Base-by-base conservation (phyloP, 2,797 vertebrate species). In the Melanotaenia pygmaea region DNA sequence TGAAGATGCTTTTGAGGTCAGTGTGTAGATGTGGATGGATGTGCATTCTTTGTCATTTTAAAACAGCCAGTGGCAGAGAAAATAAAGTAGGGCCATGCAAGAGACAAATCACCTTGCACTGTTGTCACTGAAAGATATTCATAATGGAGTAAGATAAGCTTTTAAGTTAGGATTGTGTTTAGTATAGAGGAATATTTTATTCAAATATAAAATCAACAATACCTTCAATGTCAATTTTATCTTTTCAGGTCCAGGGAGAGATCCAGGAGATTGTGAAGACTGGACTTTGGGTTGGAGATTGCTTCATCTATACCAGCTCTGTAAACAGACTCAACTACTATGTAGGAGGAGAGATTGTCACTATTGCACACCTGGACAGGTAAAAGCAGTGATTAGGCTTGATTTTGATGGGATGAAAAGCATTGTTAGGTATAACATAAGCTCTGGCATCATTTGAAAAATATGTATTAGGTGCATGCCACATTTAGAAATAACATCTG, bases 301-400 rank as follows among this genome's bases (percentile, higher is more conserved):
- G 98, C 88, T 99, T 99, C 88, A 99, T 99, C 92, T 99, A 99
- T 90, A 99, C 98, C 85, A 99, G 97, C 93, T 99, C 98, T 77
- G 98, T 99, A 80, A 99, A 99, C 94, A 96, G 98, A 85, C 95
- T 99, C 73, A 99, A 99, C 92, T 99, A 99, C 84, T 99, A 96
- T 0, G 98, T 99, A 6, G 98, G 98, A 87, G 98, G 98, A 92
- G 98, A 99, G 91, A 99, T 99, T 60, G 98, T 99, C 87, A 99
- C 98, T 26, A 99, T 99, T 85, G 98, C 98, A 86, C 98, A 99
- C 69, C 91, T 99, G 86, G 98, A 99, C 94, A 97, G 98, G 98
- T 99, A 80, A 56, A 70, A 70, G 20, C 8, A 38, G 12, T 40
- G 18, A 4, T 62, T 72, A 26, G 5, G 1, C 54, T 72, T 35